Conservation (phyloP, 2,113 vertebrate species). For the Gymnorhina tibicen region DNA sequence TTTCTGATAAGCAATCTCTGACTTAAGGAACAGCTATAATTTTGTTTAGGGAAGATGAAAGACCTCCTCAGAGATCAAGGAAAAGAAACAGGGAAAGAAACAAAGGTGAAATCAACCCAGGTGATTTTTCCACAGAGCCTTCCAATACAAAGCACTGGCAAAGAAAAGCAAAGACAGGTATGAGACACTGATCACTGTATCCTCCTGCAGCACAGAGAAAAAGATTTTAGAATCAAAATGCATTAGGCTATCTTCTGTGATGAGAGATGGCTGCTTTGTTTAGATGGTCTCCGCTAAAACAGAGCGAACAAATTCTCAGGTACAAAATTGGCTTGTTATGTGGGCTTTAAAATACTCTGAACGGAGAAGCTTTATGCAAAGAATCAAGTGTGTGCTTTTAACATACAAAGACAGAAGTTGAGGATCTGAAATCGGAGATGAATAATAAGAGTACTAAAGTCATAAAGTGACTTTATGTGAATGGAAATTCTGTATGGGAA, state of each 20-base stretch:
- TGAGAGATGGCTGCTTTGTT: conserved; percentile 5
- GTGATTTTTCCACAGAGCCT: conserved; percentile 1
- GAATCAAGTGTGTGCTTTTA: conserved; percentile 17
- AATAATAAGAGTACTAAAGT: conserved; percentile 36
- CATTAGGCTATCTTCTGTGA: background rate
- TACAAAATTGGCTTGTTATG: conserved; percentile 27
- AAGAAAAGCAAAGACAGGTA: background rate
- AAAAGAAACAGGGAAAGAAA: conserved; percentile 32
- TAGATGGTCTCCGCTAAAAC: conserved; percentile 3
- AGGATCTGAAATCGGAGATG: conserved; percentile 27
- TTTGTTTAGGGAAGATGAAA: conserved; percentile 59
- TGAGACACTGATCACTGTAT: background rate
- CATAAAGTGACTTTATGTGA: conserved; percentile 4
- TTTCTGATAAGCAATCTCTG: conserved; percentile 59
- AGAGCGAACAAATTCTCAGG: background rate
- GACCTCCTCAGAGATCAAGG: conserved; percentile 67
- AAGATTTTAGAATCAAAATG: conserved; percentile 5
- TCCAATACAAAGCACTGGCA: background rate
- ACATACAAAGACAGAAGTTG: conserved; percentile 1
- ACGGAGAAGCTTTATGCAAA: background rate
- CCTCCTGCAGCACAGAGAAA: background rate
- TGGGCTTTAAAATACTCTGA: conserved; percentile 29
- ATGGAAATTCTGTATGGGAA: conserved; percentile 56
- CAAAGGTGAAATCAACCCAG: conserved; percentile 24
- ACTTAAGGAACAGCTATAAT: conserved; percentile 45